A percentile compares a stretch with the other conserved stretches of the same genome.
Evolutionary conservation across 2,113 vertebrate genomes (phyloP).

Genomic region (Pan troglodytes): NHGRI_mPanTro3-v2.1_pri NC_072409.2:112723001-112723500

Average conservation of each 20-base stretch:
- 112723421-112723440: not conserved
- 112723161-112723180: not conserved
- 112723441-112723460: not conserved
- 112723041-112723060: not conserved
- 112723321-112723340: not conserved
- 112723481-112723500: not conserved
- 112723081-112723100: not conserved
- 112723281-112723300: not conserved
- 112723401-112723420: not conserved
- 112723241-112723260: not conserved
- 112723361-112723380: not conserved
- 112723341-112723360: not conserved
- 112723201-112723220: not conserved
- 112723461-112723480: not conserved
- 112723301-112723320: not conserved
- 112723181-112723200: not conserved
- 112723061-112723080: not conserved
- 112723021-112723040: not conserved
- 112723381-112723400: not conserved
- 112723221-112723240: not conserved
- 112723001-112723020: not conserved
- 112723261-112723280: not conserved
- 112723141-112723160: not conserved
- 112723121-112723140: not conserved
- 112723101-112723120: not conserved